phyloP scores from a whole-genome alignment of 2,113 vertebrate species.

The Ochotona princeps region DNA sequence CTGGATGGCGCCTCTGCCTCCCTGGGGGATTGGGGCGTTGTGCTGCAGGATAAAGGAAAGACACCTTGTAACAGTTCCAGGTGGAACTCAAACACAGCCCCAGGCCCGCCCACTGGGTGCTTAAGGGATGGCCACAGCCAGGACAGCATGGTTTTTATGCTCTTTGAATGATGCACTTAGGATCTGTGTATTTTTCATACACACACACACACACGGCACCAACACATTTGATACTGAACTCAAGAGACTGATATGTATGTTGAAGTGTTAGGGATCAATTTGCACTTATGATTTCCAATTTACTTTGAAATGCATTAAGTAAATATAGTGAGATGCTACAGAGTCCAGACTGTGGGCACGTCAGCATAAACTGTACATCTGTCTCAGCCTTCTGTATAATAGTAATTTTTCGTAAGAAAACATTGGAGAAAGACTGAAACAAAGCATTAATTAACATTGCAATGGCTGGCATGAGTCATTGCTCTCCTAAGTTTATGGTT shows the following conservation, averaged over 20 bases:
- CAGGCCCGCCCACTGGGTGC: background rate
- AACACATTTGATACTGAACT: background rate
- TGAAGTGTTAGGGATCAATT: background rate
- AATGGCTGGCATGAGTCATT: background rate
- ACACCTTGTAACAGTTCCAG: background rate
- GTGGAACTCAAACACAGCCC: background rate
- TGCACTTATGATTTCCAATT: background rate
- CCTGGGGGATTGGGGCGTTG: slow-evolving; percentile 95
- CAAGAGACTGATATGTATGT: background rate
- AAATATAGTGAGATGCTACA: background rate
- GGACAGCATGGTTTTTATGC: background rate
- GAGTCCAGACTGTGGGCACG: background rate
- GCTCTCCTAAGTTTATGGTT: background rate
- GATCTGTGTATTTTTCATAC: background rate
- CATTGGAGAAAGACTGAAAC: background rate
- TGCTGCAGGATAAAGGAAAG: slow-evolving; percentile 87
- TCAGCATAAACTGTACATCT: background rate
- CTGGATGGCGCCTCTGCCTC: slow-evolving; percentile 95
- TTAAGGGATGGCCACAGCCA: background rate
- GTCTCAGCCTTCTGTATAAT: background rate
- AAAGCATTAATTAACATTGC: background rate
- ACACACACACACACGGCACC: no score
- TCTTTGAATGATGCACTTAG: background rate
- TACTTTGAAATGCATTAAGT: slow-evolving; percentile 7
- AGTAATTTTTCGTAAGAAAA: slow-evolving; percentile 41